A percentile compares a stretch with the other conserved stretches of the same genome.
Evolutionary conservation across 2,797 vertebrate genomes (phyloP).

Genomic region (Anguilla pacifica): DNA sequence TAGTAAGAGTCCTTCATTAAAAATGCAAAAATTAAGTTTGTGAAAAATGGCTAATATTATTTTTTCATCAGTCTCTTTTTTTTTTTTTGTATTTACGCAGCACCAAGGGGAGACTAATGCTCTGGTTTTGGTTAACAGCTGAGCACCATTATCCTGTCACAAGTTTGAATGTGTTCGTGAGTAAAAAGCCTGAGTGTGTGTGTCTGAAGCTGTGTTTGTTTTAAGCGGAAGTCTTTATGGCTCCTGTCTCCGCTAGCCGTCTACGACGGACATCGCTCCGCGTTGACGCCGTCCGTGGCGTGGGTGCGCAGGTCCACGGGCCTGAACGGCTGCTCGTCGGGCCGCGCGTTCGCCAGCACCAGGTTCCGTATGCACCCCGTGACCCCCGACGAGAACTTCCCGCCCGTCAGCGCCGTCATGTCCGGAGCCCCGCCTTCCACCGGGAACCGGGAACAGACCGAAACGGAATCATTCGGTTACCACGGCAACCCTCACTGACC

Average conservation of each 20-base stretch:
- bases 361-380: conserved; percentile 86
- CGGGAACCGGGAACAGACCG: neutral
- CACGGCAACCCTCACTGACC: neutral
- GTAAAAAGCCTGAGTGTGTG: conserved; percentile 44
- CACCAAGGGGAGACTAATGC: conserved; percentile 59
- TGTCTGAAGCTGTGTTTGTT: conserved; percentile 47
- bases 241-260: conserved; percentile 37
- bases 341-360: conserved; percentile 76
- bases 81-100: conserved; percentile 68
- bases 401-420: conserved; percentile 73
- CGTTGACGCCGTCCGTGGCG: conserved; percentile 72
- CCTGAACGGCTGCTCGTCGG: conserved; percentile 68
- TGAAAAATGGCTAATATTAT: conserved; percentile 74
- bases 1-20: conserved; percentile 80
- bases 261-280: conserved; percentile 83
- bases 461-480: neutral
- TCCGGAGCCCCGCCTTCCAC: conserved; percentile 81
- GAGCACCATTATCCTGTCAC: neutral
- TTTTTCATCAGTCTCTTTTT: conserved; percentile 30
- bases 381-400: conserved; percentile 82
- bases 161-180: conserved; percentile 42
- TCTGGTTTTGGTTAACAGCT: conserved; percentile 32
- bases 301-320: conserved; percentile 85
- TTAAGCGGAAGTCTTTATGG: conserved; percentile 61
- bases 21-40: conserved; percentile 72